These are phyloP conservation scores for Arrhopalites spinosus DNA, from an alignment of 2,888 invertebrate species.

Conservation along the genomic window DNA sequence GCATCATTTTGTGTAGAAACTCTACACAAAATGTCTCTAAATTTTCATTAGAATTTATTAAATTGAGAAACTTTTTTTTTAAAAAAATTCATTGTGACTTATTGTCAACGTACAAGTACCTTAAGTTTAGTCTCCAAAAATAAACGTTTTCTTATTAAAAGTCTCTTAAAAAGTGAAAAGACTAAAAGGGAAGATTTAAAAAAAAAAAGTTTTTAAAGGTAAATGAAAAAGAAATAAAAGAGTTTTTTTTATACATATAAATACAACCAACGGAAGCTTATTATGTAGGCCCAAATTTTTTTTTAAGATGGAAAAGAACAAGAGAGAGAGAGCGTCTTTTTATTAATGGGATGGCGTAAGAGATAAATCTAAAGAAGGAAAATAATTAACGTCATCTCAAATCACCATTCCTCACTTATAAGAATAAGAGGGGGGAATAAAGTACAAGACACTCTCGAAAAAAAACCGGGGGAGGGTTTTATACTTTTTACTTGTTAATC, in stretches of 20 bases:
- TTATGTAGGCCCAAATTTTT: background rate
- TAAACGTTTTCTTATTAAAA: no score
- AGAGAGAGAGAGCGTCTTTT: background rate
- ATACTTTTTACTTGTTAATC: slow-evolving; percentile 1
- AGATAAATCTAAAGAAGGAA: slow-evolving; percentile 24
- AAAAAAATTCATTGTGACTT: no score
- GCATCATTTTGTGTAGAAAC: no score
- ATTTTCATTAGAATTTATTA: no score
- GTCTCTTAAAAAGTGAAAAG: no score
- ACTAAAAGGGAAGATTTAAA: no score
- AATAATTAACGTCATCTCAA: slow-evolving; percentile 25
- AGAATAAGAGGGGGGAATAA: background rate
- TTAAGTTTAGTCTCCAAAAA: no score
- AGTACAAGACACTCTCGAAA: no score
- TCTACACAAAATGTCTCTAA: no score
- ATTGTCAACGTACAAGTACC: no score
- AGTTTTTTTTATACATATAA: background rate
- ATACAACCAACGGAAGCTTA: background rate
- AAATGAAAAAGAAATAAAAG: background rate
- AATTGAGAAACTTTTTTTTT: no score
- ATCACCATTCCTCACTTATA: background rate
- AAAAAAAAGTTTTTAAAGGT: background rate
- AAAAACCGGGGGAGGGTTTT: background rate
- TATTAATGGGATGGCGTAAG: background rate
- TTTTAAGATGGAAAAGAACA: background rate